Base-by-base conservation (phyloP, 2,797 vertebrate species). In the Oreonectes daqikongensis region DNA sequence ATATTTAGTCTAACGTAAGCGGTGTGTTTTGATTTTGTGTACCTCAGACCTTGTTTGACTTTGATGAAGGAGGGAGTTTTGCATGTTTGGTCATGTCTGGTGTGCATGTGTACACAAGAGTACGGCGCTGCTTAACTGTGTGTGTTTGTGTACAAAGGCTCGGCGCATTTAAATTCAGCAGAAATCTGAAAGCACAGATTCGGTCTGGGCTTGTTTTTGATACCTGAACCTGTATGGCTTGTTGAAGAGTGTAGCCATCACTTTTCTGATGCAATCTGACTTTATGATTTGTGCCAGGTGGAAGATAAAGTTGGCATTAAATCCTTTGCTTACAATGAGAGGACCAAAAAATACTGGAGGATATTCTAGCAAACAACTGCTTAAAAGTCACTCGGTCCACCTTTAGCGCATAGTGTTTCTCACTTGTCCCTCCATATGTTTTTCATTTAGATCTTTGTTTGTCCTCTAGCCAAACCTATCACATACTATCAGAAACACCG, bases 81-180 rank as follows among this genome's bases (percentile, higher is more conserved):
- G 67, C 75, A 42, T 77, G 66, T 70, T 77, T 70, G n/a, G 57
- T 77, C 57, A 63, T 53, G 67, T 77, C 75, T 77, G 67, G 18
- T 64, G 46, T 3, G 32, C 75, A 77, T 70, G 46, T 77, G 75
- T 77, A 77, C 57, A 28, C 57, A 67, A 24, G 44, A 64, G 22
- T n/a, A 63, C 18, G 59, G 57, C 46, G 12, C 46, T 22, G 48
- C 20, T 35, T 53, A 30, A 26, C 55, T 30, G 44, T 64, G 20
- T 52, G 59, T 52, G 60, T 73, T 40, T 73, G 60, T 64, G 22
- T 50, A 17, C 38, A 53, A 15, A 64, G 46, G 40, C n/a, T 22
- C 28, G 2, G 9, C 12, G 52, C 26, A 17, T 30, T 30, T 28
- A 2, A 59, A 53, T 24, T 53, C 11, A 12, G 52, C 18, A 2